A percentile compares a stretch with the other conserved stretches of the same genome.
These are phyloP conservation scores for Agrotis ipsilon DNA, from an alignment of 2,888 invertebrate species.

Conservation along the genomic window DNA sequence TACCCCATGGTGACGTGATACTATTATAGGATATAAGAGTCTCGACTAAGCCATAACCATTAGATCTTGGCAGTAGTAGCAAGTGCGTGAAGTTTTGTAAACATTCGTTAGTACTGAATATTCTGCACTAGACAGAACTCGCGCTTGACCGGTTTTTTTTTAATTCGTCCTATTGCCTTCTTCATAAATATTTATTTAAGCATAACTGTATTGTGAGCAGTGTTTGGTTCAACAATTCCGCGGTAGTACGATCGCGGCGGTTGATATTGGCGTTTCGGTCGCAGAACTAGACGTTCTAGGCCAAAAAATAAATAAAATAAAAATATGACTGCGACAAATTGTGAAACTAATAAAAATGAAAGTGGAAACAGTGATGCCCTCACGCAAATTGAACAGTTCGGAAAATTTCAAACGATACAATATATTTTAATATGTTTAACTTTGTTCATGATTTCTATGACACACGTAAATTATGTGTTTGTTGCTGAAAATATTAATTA, in stretches of 20 bases:
- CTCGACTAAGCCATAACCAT: constrained; percentile 12
- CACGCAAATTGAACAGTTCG: constrained; percentile 73
- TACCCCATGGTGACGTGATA: constrained; percentile 31
- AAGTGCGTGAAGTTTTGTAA: constrained; percentile 5
- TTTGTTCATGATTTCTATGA: constrained; percentile 80
- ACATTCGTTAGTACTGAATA: constrained; percentile 39
- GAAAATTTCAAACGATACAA: constrained; percentile 79
- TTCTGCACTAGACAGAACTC: constrained; percentile 22
- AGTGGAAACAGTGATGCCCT: constrained; percentile 60
- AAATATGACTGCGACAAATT: constrained; percentile 52
- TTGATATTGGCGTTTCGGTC: constrained; percentile 44
- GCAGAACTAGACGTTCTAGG: constrained; percentile 1
- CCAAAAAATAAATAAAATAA: neutral
- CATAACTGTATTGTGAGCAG: constrained; percentile 45
- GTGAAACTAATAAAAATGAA: constrained; percentile 21
- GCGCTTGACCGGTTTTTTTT: constrained; percentile 23
- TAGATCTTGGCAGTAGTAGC: constrained; percentile 4
- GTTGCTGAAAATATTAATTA: constrained; percentile 81
- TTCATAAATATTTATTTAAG: constrained; percentile 43
- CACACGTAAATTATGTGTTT: constrained; percentile 84
- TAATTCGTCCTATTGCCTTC: constrained; percentile 24
- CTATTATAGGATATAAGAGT: constrained; percentile 22
- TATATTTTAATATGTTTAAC: constrained; percentile 80
- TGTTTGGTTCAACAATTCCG: constrained; percentile 36
- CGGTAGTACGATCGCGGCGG: constrained; percentile 42